These are phyloP conservation scores for Cossypha dichroa DNA, from an alignment of 2,797 vertebrate genomes.

Conservation along the genomic window DNA sequence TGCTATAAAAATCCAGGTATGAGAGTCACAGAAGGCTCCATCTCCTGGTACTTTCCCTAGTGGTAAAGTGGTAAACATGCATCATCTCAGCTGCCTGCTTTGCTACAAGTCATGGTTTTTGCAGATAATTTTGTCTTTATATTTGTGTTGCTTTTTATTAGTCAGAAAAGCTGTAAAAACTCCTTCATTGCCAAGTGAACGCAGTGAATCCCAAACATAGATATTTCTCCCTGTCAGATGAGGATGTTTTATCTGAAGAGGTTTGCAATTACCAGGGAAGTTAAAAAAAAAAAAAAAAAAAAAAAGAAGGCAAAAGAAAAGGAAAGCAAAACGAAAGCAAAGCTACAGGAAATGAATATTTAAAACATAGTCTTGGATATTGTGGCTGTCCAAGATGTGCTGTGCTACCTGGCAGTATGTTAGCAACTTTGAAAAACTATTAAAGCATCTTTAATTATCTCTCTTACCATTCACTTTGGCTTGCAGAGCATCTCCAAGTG, in stretches of 20 bases:
- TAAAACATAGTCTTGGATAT: neutral
- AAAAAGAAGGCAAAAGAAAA: neutral
- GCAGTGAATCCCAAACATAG: neutral
- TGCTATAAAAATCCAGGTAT: neutral
- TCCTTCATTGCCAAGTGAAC: neutral
- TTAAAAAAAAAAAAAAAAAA: neutral
- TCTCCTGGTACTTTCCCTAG: neutral
- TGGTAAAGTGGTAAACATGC: neutral
- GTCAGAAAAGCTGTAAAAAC: slow-evolving; percentile 10
- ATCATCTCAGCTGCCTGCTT: neutral
- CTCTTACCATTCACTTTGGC: neutral
- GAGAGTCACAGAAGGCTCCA: neutral
- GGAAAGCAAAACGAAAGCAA: neutral
- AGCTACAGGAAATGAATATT: neutral
- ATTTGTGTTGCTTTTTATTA: slow-evolving; percentile 13
- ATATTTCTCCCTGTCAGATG: neutral
- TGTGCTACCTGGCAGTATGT: neutral
- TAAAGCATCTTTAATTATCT: slow-evolving; percentile 43
- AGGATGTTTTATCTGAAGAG: neutral
- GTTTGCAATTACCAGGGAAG: neutral
- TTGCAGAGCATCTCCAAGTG: neutral
- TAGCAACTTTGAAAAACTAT: slow-evolving; percentile 57
- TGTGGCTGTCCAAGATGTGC: neutral
- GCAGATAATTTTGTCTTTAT: neutral
- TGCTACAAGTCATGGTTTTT: neutral